Evolutionary conservation across 53 echinoderm and acorn worm genomes (phyloP).

Genomic region (Antedon mediterranea): DNA sequence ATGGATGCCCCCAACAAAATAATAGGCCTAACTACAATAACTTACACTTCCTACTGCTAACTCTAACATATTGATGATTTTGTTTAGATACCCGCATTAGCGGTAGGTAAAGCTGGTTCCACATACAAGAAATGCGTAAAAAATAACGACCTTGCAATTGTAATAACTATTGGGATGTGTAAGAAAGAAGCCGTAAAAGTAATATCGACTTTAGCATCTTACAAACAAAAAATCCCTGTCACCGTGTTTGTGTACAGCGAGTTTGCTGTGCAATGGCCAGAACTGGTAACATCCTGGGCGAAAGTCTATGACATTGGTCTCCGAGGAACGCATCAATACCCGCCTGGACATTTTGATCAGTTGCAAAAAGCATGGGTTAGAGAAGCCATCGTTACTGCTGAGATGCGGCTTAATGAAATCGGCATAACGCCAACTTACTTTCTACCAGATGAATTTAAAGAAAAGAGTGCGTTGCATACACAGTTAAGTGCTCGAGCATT

Average conservation of each 20-base stretch:
- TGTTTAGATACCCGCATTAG: neutral
- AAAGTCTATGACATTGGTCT: conserved; percentile 20
- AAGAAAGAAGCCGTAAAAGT: conserved; percentile 26
- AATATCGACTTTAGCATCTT: conserved; percentile 15
- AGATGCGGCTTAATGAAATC: conserved; percentile 15
- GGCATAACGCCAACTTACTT: conserved; percentile 17
- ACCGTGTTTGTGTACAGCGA: conserved; percentile 41
- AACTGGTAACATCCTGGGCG: conserved; percentile 19
- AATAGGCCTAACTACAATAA: too few relatives aligned
- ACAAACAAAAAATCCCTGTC: conserved; percentile 17
- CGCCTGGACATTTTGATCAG: conserved; percentile 7
- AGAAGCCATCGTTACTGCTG: conserved; percentile 23
- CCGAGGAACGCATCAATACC: conserved; percentile 19
- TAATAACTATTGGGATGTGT: conserved; percentile 20
- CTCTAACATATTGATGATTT: too few relatives aligned
- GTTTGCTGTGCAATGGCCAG: conserved; percentile 30
- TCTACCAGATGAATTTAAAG: neutral
- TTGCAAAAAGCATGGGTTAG: conserved; percentile 22
- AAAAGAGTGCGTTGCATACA: neutral
- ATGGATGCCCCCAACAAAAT: too few relatives aligned
- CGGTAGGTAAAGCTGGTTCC: neutral
- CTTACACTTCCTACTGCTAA: too few relatives aligned
- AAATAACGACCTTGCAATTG: neutral
- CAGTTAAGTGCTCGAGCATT: neutral
- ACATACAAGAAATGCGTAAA: neutral